A percentile compares a stretch with the other conserved stretches of the same genome.
Evolutionary conservation across 2,113 vertebrate species (phyloP).

Genomic region (Etheostoma cragini): DNA sequence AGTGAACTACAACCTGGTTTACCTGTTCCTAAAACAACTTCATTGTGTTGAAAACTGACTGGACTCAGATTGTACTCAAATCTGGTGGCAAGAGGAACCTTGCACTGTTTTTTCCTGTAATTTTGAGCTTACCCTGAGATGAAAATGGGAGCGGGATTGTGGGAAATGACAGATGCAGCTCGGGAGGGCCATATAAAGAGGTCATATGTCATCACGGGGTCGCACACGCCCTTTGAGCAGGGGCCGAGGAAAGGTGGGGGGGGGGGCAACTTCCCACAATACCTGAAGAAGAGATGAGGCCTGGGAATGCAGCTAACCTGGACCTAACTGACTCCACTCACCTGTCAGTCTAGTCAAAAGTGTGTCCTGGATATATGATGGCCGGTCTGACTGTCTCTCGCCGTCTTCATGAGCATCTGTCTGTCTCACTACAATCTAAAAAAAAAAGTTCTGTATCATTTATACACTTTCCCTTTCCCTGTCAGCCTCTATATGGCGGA

Average conservation of each 20-base stretch:
- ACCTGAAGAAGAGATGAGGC: conserved; percentile 65
- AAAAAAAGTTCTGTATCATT: neutral
- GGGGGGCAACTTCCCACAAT: conserved; percentile 57
- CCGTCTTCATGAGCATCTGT: conserved; percentile 1
- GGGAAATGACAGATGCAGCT: conserved; percentile 83
- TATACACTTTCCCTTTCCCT: neutral
- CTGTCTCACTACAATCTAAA: neutral
- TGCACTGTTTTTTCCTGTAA: conserved; percentile 80
- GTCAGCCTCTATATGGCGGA: neutral
- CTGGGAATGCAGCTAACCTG: conserved; percentile 63
- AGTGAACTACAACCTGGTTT: neutral
- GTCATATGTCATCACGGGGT: conserved; percentile 82
- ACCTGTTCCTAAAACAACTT: conserved; percentile 2
- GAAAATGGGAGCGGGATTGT: conserved; percentile 77
- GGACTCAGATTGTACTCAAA: conserved; percentile 19
- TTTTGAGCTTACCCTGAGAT: conserved; percentile 80
- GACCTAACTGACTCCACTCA: conserved; percentile 55
- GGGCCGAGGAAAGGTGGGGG: neutral
- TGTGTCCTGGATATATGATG: conserved; percentile 29
- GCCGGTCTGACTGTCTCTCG: conserved; percentile 25
- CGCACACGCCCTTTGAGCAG: conserved; percentile 73
- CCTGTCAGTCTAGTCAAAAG: conserved; percentile 46
- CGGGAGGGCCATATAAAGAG: conserved; percentile 75
- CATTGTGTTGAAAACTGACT: conserved; percentile 29
- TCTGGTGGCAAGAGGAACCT: conserved; percentile 56